Evolutionary conservation across 2,797 vertebrate species (phyloP), one percentile per base, ranked within the genome.

Genomic region (Gouania willdenowi): DNA sequence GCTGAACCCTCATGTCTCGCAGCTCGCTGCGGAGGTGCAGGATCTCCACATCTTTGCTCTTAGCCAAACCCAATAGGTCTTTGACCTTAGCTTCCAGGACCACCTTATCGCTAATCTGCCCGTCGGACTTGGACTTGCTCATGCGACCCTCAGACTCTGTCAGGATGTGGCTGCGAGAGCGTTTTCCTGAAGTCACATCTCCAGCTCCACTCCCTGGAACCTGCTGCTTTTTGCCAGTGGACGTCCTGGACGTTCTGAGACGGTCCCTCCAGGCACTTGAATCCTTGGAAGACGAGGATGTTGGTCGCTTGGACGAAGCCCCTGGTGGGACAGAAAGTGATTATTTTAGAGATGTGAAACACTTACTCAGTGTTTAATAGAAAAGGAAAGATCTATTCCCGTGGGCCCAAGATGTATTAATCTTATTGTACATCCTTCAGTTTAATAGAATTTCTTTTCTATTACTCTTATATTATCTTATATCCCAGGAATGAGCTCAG

Each of bases 101-200:
- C 32, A 92, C 91, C 61, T 91, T 94, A 82, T 98, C 93, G 4
- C 86, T 94, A 71, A 96, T 93, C 66, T 95, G 94, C 13, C 92
- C 90, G 49, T 98, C 96, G 0, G 95, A 97, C 53, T 95, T 95
- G 3, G 93, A 96, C 71, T 96, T 97, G 88, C 91, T 94, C 91
- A 95, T 95, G 0, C 93, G 94, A 37, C 91, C 41, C 0, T 97
- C 93, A 0, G 89, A 71, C 2, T 97, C 93, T 0, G 79, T n/a
- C 1, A 80, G 73, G 24, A 81, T 29, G 49, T 92, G 92, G 40
- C 85, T 83, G 6, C 92, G 92, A 19, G 90, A 91, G 13, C 94
- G 91, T n/a, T 94, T 98, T 2, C 87, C 82, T 45, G 86, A 70
- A 1, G 79, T 64, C 0, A 49, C 39, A 45, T 88, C 87, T 1